Percentiles rank a stretch among this genome's conserved stretches.
Evolutionary conservation across 2,113 vertebrate genomes (phyloP).

Genomic region (Jaculus jaculus): DNA sequence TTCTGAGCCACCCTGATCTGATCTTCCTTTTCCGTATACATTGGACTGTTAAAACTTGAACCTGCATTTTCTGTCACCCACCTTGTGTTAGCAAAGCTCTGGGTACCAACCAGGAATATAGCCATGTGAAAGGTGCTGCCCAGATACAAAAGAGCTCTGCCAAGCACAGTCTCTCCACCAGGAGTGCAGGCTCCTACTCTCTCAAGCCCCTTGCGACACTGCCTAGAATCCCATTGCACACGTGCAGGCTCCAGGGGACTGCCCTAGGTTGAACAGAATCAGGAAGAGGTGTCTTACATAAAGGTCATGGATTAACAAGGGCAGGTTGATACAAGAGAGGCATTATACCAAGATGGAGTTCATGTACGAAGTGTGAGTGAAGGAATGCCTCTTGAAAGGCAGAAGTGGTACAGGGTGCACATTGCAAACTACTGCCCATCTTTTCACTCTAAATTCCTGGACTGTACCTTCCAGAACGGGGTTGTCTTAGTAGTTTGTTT

Average conservation of each 20-base stretch:
- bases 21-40: not conserved
- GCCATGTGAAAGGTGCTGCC: not conserved
- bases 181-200: not conserved
- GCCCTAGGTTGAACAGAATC: not conserved
- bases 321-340: not conserved
- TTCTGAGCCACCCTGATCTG: not conserved
- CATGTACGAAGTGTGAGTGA: not conserved
- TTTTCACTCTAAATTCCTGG: not conserved
- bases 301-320: not conserved
- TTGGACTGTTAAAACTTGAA: not conserved
- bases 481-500: not conserved
- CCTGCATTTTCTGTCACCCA: not conserved
- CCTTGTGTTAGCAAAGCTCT: constrained; percentile 29
- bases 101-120: constrained; percentile 9
- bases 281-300: not conserved
- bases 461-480: not conserved
- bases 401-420: not conserved
- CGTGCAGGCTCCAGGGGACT: not conserved
- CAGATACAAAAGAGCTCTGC: constrained; percentile 28
- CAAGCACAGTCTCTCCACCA: not conserved
- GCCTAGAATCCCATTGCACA: not conserved
- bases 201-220: not conserved
- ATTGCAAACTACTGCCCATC: not conserved
- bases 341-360: not conserved
- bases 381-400: not conserved